Percentiles rank a stretch among this genome's conserved stretches.
phyloP scores from a whole-genome alignment of 1,140 invertebrate species.

The Xylocopa sonorina region DNA sequence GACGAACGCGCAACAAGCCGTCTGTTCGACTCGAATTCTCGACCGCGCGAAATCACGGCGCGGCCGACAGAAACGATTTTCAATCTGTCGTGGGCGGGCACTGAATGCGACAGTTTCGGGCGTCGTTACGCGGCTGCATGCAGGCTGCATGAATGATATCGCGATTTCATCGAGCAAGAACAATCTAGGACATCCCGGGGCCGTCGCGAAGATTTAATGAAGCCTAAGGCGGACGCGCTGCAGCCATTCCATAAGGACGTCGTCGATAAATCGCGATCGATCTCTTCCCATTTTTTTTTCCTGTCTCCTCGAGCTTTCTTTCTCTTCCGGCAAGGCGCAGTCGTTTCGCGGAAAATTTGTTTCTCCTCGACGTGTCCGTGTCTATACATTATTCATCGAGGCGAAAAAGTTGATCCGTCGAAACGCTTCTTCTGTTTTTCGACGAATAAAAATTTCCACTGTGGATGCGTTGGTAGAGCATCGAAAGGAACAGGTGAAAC shows the following conservation, averaged over 20 bases:
- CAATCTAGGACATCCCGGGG: conserved; percentile 5
- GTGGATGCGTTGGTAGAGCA: too few relatives aligned
- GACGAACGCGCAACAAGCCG: not conserved
- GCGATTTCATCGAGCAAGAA: conserved; percentile 30
- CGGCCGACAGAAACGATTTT: conserved; percentile 22
- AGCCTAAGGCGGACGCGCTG: not conserved
- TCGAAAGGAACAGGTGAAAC: not conserved
- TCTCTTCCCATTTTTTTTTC: not conserved
- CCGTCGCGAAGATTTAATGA: conserved; percentile 35
- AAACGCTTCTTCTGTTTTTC: not conserved
- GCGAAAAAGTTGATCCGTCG: not conserved
- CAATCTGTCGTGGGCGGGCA: not conserved
- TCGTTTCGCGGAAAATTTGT: conserved; percentile 9
- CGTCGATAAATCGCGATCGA: conserved; percentile 5
- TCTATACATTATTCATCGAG: conserved; percentile 2
- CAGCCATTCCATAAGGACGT: not conserved
- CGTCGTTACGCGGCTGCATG: conserved; percentile 20
- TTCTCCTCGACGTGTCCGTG: not conserved
- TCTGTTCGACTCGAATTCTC: not conserved
- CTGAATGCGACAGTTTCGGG: conserved; percentile 31
- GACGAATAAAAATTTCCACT: conserved; percentile 5
- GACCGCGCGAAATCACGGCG: not conserved
- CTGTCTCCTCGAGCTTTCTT: not conserved
- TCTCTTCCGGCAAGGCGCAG: not conserved
- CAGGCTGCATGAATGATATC: conserved; percentile 23